Conservation (phyloP, 2,888 invertebrate genomes). For the Troides aeacus region DNA sequence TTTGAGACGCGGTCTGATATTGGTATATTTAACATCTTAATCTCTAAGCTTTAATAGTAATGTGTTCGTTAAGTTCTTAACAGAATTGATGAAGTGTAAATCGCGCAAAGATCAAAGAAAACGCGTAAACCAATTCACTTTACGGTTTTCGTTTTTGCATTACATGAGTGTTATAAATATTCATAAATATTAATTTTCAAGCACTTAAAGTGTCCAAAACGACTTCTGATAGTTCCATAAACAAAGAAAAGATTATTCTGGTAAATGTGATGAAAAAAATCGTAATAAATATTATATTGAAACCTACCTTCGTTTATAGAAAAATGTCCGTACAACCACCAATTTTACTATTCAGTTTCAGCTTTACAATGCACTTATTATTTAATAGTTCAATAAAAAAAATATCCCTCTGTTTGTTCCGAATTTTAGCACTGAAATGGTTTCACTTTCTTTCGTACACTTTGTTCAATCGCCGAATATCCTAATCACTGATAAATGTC, state of each 20-base stretch:
- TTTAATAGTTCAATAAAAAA: conserved; percentile 28
- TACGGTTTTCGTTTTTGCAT: neutral
- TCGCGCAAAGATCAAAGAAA: neutral
- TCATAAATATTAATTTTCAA: neutral
- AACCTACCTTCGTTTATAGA: conserved; percentile 33
- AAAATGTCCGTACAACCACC: conserved; percentile 40
- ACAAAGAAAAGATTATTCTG: neutral
- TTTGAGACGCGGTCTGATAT: neutral
- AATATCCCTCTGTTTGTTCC: conserved; percentile 40
- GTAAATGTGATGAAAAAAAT: neutral
- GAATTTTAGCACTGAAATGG: conserved; percentile 50
- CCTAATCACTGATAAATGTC: conserved; percentile 43
- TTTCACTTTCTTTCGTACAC: conserved; percentile 59
- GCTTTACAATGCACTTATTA: conserved; percentile 23
- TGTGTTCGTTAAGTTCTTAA: neutral
- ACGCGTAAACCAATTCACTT: neutral
- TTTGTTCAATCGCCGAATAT: conserved; percentile 44
- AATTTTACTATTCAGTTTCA: conserved; percentile 38
- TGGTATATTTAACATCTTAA: conserved; percentile 1
- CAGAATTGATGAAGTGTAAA: conserved; percentile 6
- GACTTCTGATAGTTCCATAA: neutral
- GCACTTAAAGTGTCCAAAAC: neutral
- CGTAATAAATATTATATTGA: neutral
- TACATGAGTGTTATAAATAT: neutral
- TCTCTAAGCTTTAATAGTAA: neutral